Conservation (phyloP, 2,113 vertebrate genomes). For the Nothobranchius kuhntae region DNA sequence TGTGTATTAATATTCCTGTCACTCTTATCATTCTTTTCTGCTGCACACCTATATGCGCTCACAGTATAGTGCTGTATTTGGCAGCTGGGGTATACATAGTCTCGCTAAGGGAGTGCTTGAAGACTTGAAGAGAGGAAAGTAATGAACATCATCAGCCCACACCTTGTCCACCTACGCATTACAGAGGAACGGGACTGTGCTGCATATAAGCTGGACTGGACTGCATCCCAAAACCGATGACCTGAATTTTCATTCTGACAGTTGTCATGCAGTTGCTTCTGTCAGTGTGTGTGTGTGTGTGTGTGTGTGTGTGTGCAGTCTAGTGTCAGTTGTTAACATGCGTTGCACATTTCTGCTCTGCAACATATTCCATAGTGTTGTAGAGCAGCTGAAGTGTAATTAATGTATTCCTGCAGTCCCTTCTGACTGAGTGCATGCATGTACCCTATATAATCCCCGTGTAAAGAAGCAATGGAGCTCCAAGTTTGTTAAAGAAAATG, state of each 20-base stretch:
- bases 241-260: constrained; percentile 62
- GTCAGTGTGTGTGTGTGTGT: constrained; percentile 29
- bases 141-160: constrained; percentile 73
- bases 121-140: constrained; percentile 62
- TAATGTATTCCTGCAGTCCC: constrained; percentile 4
- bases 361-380: constrained; percentile 13
- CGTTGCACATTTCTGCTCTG: constrained; percentile 17
- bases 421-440: constrained; percentile 1
- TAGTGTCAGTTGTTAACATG: constrained; percentile 23
- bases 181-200: constrained; percentile 51
- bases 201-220: constrained; percentile 59
- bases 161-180: constrained; percentile 72
- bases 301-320: constrained; percentile 16
- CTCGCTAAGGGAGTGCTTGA: constrained; percentile 53
- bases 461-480: background rate
- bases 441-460: background rate
- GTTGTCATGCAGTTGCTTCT: constrained; percentile 55
- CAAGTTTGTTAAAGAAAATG: constrained; percentile 5
- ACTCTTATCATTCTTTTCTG: constrained; percentile 37
- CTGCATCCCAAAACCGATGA: constrained; percentile 50
- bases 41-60: constrained; percentile 11
- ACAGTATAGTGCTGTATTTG: constrained; percentile 54
- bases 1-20: constrained; percentile 39
- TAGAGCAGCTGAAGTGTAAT: constrained; percentile 20
- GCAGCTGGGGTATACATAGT: constrained; percentile 64